Evolutionary conservation across 2,797 vertebrate genomes (phyloP).

Genomic region (Paramormyrops hopkinsi): DNA sequence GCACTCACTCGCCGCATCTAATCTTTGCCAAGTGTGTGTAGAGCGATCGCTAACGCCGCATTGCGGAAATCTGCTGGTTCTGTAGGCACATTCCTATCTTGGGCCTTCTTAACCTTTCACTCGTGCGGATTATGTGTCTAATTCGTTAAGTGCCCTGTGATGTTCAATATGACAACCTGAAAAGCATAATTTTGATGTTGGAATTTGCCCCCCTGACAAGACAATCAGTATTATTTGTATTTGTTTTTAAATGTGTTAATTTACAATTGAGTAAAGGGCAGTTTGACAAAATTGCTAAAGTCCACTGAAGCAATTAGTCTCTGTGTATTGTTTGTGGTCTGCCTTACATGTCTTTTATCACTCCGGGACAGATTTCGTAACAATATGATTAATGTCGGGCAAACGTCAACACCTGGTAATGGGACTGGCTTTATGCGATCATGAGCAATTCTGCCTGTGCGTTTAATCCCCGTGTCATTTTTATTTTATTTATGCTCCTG

Average conservation of each 20-base stretch:
- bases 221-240: slow-evolving; percentile 30
- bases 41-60: slow-evolving; percentile 33
- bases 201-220: slow-evolving; percentile 16
- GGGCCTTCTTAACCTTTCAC: slow-evolving; percentile 13
- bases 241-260: slow-evolving; percentile 33
- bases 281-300: neutral
- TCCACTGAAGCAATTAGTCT: slow-evolving; percentile 10
- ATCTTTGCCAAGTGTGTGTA: slow-evolving; percentile 36
- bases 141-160: neutral
- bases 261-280: neutral
- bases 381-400: slow-evolving; percentile 59
- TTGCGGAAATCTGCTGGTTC: slow-evolving; percentile 32
- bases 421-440: slow-evolving; percentile 46
- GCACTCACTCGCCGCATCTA: neutral
- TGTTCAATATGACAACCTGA: slow-evolving; percentile 31
- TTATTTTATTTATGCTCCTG: slow-evolving; percentile 31
- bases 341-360: slow-evolving; percentile 44
- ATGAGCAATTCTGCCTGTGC: slow-evolving; percentile 50
- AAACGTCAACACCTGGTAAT: slow-evolving; percentile 45
- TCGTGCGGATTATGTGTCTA: neutral
- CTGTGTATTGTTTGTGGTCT: slow-evolving; percentile 27
- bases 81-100: slow-evolving; percentile 17
- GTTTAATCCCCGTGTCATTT: slow-evolving; percentile 48
- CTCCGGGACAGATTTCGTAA: slow-evolving; percentile 50
- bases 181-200: slow-evolving; percentile 32